Conservation (phyloP, 2,797 vertebrate species). For the Parauchenoglanis punctatus region DNA sequence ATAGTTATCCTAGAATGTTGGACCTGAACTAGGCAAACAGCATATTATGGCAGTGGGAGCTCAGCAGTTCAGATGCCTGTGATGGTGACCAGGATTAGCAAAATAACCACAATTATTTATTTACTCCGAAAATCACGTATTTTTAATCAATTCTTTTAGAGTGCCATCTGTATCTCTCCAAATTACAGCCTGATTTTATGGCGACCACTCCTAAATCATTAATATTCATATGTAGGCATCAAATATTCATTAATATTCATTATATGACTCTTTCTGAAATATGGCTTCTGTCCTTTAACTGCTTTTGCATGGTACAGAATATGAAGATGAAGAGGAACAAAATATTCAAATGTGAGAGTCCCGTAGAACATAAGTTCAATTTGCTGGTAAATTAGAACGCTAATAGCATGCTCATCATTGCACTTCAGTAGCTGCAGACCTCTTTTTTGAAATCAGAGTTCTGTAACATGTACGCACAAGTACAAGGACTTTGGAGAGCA, state of each 20-base stretch:
- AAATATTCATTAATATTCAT: slow-evolving; percentile 1
- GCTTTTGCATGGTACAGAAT: neutral
- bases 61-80: neutral
- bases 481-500: neutral
- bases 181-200: neutral
- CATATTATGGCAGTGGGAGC: neutral
- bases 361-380: neutral
- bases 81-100: neutral
- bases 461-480: neutral
- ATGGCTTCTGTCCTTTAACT: neutral
- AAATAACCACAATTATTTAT: neutral
- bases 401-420: neutral
- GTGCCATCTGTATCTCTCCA: neutral
- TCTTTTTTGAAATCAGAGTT: neutral
- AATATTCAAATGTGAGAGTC: neutral
- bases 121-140: neutral
- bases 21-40: neutral
- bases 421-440: neutral
- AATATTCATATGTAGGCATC: neutral
- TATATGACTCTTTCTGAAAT: neutral
- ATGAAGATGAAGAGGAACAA: neutral
- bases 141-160: neutral
- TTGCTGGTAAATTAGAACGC: neutral
- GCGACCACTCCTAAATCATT: neutral
- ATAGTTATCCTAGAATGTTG: neutral